Evolutionary conservation across 2,113 vertebrate genomes (phyloP).

Genomic region (Orycteropus afer): DNA sequence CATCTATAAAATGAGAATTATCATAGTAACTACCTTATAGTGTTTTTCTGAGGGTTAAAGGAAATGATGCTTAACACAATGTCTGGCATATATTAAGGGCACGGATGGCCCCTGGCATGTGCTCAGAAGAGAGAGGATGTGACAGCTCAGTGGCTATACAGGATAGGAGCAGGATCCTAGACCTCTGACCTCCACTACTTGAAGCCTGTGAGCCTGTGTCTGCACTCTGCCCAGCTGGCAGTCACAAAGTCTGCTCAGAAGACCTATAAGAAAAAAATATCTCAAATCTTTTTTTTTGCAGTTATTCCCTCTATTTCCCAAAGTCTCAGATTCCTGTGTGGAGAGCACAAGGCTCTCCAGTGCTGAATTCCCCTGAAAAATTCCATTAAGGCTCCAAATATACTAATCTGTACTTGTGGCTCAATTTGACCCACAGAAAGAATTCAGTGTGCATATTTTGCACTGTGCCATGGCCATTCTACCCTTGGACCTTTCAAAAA

Average conservation of each 20-base stretch:
- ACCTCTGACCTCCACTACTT: background rate
- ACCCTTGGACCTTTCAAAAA: background rate
- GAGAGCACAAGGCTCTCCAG: background rate
- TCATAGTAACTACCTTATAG: background rate
- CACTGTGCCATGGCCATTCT: background rate
- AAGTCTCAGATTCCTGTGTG: conserved; percentile 44
- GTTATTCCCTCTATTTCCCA: conserved; percentile 39
- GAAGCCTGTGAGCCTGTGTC: background rate
- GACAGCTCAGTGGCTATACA: background rate
- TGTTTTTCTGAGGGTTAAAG: conserved; percentile 3
- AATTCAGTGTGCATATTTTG: conserved; percentile 10
- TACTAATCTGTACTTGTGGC: conserved; percentile 55
- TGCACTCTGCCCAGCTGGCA: background rate
- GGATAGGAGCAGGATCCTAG: background rate
- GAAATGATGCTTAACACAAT: background rate
- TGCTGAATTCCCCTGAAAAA: conserved; percentile 60
- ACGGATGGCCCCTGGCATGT: background rate
- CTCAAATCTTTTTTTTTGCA: background rate
- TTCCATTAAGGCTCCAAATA: conserved; percentile 59
- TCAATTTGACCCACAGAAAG: conserved; percentile 36
- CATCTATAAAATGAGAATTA: conserved; percentile 7
- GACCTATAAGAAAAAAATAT: background rate
- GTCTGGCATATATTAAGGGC: background rate
- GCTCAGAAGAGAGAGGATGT: background rate
- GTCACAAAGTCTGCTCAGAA: conserved; percentile 41